phyloP scores from a whole-genome alignment of 2,113 vertebrate genomes.

The Apteryx mantelli region DNA sequence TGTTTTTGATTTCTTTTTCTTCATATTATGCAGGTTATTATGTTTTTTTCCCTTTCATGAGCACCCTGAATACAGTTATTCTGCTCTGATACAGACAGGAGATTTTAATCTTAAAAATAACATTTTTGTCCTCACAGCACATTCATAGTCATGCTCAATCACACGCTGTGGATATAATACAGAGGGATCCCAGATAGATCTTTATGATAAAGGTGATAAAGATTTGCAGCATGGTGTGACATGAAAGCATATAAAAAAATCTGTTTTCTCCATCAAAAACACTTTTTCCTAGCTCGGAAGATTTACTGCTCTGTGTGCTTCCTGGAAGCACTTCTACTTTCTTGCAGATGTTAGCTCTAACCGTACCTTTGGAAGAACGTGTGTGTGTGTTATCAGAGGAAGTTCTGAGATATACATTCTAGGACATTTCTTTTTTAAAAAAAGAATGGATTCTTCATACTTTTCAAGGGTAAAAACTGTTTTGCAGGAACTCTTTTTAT shows the following conservation, averaged over 20 bases:
- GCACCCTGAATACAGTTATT: not conserved
- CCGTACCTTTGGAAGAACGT: not conserved
- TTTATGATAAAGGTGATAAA: not conserved
- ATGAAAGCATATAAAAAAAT: not conserved
- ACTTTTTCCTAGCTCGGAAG: not conserved
- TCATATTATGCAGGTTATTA: not conserved
- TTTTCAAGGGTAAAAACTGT: not conserved
- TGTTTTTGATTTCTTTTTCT: not conserved
- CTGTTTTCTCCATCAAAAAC: constrained; percentile 12
- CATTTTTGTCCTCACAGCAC: constrained; percentile 26
- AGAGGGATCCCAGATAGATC: not conserved
- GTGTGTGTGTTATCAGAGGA: not conserved
- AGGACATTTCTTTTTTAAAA: not conserved
- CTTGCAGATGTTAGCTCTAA: not conserved
- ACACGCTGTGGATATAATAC: not conserved
- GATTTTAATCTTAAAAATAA: constrained; percentile 43
- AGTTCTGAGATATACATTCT: not conserved
- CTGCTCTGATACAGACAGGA: not conserved
- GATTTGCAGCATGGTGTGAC: not conserved
- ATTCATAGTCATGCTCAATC: not conserved
- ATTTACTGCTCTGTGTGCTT: not conserved
- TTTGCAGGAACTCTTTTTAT: not conserved
- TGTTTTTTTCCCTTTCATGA: constrained; percentile 31
- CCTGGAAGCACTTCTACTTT: not conserved
- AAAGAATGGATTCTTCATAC: not conserved